Percentiles rank a stretch among this genome's conserved stretches.
phyloP scores from a whole-genome alignment of 2,113 vertebrate genomes.

The Origma solitaria region DNA sequence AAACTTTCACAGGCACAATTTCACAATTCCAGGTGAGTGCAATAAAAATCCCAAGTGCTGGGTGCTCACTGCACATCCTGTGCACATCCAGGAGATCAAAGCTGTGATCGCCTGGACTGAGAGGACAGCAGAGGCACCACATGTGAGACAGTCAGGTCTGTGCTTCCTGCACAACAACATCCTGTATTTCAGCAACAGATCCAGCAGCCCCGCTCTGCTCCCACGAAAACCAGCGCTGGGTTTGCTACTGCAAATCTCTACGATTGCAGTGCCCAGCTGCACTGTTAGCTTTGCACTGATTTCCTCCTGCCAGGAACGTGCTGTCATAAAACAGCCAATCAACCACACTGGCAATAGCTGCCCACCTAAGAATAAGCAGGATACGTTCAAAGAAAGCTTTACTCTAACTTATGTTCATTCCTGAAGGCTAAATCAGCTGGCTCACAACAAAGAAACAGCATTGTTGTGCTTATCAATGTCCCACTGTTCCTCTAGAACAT shows the following conservation, averaged over 20 bases:
- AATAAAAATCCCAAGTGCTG: background rate
- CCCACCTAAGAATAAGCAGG: constrained; percentile 49
- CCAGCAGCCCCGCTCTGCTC: background rate
- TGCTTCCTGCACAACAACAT: background rate
- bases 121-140: background rate
- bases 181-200: background rate
- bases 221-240: background rate
- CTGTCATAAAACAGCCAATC: background rate
- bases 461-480: constrained; percentile 54
- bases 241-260: background rate
- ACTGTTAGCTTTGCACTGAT: background rate
- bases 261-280: background rate
- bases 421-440: constrained; percentile 34
- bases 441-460: constrained; percentile 34
- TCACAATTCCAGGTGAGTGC: background rate
- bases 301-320: background rate
- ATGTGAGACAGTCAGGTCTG: background rate
- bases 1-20: background rate
- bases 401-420: background rate
- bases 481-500: constrained; percentile 54
- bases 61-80: background rate
- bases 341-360: background rate
- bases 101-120: background rate
- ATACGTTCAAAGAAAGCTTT: constrained; percentile 26
- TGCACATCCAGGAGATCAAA: background rate